Evolutionary conservation across 2,797 vertebrate genomes (phyloP), one percentile per base, ranked within the genome.

Genomic region (Sebastes iracundus): DNA sequence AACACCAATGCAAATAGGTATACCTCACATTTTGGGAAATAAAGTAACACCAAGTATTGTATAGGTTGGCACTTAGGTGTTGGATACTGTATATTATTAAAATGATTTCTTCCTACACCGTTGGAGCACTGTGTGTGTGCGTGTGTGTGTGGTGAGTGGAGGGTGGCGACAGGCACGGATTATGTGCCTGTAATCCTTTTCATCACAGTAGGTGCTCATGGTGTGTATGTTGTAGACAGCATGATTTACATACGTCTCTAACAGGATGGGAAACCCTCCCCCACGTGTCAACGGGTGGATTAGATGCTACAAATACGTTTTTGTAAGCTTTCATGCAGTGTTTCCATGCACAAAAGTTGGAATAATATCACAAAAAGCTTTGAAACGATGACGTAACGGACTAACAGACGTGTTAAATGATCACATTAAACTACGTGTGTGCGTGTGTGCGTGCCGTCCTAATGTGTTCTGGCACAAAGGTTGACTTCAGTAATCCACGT

Each of bases 91-190:
- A 12, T 55, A 28, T 80, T 52, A 52, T 52, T 52, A 18, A 10
- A 58, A 59, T 52, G 1, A 28, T 63, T 80, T 59, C 30, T 49
- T 80, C 72, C 35, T 49, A 6, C 22, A 28, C 10, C 5, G 18
- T 6, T 65, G 18, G 5, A 30, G 16, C 27, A 59, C 18, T 3
- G 16, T 80, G 33, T 67, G 35, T 68, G 55, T 75, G 75, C 64
- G 28, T 75, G 25, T 63, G 67, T 73, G 28, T 76, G 77, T 75
- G 74, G 74, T 38, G 42, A 85, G 86, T 70, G 81, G 80, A 86
- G 77, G 89, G 92, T 90, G 92, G 85, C 6, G 84, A 91, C 80
- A 91, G 87, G 76, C 87, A 88, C 84, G 74, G 87, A 82, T 91
- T 88, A 88, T 78, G 73, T 49, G 60, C 42, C 70, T 83, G 73